phyloP scores from a whole-genome alignment of 53 echinoderm and acorn worm genomes.

The Temnopleurus reevesii region DNA sequence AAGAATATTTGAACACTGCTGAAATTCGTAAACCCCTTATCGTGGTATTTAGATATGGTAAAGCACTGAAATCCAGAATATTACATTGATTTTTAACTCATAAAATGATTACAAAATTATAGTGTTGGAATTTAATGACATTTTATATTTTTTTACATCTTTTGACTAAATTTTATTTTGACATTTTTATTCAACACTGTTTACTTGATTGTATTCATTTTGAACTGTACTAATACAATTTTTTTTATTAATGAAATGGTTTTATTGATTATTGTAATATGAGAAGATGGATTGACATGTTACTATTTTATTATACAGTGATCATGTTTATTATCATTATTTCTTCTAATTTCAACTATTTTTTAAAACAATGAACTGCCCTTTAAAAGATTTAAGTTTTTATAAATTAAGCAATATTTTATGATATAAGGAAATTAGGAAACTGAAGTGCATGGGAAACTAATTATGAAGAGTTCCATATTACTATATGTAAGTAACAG shows the following conservation, averaged over 20 bases:
- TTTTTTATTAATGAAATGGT: background rate
- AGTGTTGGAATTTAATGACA: background rate
- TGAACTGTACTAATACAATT: background rate
- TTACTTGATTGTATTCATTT: conserved; percentile 32
- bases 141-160: background rate
- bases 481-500: no score
- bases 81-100: no score
- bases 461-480: no score
- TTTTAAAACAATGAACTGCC: background rate
- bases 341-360: background rate
- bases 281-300: background rate
- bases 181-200: background rate
- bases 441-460: no score
- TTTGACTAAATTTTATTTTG: conserved; percentile 5
- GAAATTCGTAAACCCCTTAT: background rate
- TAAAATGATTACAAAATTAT: no score
- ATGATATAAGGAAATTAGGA: no score
- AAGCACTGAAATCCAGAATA: no score
- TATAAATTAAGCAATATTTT: no score
- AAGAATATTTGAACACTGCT: background rate
- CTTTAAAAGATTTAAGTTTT: no score
- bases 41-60: no score
- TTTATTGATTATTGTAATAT: conserved; percentile 19
- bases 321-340: background rate
- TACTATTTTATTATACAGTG: background rate